Evolutionary conservation across 2,797 vertebrate species (phyloP), one percentile per base, ranked within the genome.

Genomic region (Eidolon dupreanum): DNA sequence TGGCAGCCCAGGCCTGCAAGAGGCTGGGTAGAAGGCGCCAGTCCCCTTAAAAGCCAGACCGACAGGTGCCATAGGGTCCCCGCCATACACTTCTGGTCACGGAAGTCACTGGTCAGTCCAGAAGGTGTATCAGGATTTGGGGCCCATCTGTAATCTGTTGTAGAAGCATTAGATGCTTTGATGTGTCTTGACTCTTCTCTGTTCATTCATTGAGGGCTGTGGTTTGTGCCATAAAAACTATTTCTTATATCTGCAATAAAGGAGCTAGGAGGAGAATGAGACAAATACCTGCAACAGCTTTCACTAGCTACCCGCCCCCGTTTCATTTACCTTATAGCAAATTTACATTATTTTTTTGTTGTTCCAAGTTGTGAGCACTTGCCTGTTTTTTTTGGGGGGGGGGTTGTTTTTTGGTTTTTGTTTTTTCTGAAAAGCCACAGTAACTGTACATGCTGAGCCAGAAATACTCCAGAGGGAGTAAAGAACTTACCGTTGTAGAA

Each of bases 241-340:
- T 79, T 93, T 75, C 41, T 33, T 86, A 1, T 36, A 20, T 73
- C 82, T 90, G 2, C 53, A 43, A 31, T 73, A 26, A 81, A 91
- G 61, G 70, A 93, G 68, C 28, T 43, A 70, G 71, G 63, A 89
- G 24, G 61, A 93, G n/a, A 92, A 90, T 41, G 81, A 96, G 61
- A 88, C 49, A 46, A 26, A 74, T 31, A 36, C 24, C 41, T 51
- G 1, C 22, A 41, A 13, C 22, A 31, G n/a, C 70, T 66, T 61
- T 82, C 88, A 46, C 63, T 43, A 79, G 41, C n/a, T 41, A 11
- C 16, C 1, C 5, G 10, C 46, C 59, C 15, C 53, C 26, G 41
- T 79, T 63, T 74, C 41, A 70, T 51, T 36, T 87, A 22, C 88
- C 22, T 94, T 38, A 65, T 0, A 73, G 26, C 78, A 86, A 83